phyloP scores from a whole-genome alignment of 2,888 invertebrate species.

The Morpho achilles region DNA sequence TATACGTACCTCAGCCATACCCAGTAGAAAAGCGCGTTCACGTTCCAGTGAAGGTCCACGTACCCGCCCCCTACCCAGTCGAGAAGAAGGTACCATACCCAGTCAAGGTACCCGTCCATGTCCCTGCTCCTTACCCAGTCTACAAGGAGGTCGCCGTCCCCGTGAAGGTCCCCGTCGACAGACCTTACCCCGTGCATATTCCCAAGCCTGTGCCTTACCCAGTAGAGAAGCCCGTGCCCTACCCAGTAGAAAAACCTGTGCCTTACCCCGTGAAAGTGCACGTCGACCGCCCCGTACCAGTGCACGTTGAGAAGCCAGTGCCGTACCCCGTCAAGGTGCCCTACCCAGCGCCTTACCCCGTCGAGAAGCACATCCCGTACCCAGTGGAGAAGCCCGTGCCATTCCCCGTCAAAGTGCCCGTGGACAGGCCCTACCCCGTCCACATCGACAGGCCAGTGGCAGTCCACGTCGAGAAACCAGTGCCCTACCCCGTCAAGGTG shows the following conservation, averaged over 20 bases:
- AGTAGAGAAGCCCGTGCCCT: slow-evolving; percentile 83
- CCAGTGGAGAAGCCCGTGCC: slow-evolving; percentile 78
- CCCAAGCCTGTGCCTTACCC: slow-evolving; percentile 81
- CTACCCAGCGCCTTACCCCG: slow-evolving; percentile 84
- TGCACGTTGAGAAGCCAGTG: slow-evolving; percentile 79
- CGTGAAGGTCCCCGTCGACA: slow-evolving; percentile 76
- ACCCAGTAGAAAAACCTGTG: slow-evolving; percentile 78
- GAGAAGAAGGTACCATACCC: slow-evolving; percentile 83
- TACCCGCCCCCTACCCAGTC: slow-evolving; percentile 84
- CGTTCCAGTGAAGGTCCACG: slow-evolving; percentile 83
- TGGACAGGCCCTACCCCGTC: slow-evolving; percentile 60
- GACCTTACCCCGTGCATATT: slow-evolving; percentile 75
- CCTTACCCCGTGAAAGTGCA: slow-evolving; percentile 83
- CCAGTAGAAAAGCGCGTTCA: slow-evolving; percentile 82
- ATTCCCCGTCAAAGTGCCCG: slow-evolving; percentile 76
- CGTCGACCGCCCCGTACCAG: slow-evolving; percentile 80
- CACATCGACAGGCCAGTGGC: slow-evolving; percentile 84
- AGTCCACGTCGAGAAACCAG: slow-evolving; percentile 82
- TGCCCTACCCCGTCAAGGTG: slow-evolving; percentile 83
- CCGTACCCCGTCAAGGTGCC: slow-evolving; percentile 83
- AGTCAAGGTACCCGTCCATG: slow-evolving; percentile 82
- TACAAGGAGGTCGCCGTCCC: slow-evolving; percentile 81
- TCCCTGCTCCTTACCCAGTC: slow-evolving; percentile 81
- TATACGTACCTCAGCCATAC: slow-evolving; percentile 78
- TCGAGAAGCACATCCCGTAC: slow-evolving; percentile 83